Evolutionary conservation across 2,888 invertebrate genomes (phyloP).

Genomic region (Hemicrepidius hirtus): DNA sequence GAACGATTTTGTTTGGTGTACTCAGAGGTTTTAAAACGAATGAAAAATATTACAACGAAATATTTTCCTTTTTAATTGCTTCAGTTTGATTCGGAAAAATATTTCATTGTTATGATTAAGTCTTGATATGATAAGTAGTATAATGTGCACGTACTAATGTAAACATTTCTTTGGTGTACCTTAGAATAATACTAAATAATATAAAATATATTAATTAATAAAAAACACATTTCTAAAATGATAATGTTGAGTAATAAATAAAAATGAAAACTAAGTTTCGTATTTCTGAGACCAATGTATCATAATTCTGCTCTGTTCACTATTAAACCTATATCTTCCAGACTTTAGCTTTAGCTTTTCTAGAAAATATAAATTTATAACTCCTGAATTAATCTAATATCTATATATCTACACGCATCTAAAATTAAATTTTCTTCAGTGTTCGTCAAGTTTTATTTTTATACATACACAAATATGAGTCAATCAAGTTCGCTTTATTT

Average conservation of each 20-base stretch:
- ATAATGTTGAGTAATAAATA: slow-evolving; percentile 65
- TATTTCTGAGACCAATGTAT: slow-evolving; percentile 69
- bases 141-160: slow-evolving; percentile 60
- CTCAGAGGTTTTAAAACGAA: slow-evolving; percentile 20
- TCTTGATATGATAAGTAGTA: slow-evolving; percentile 63
- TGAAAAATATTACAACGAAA: slow-evolving; percentile 11
- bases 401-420: slow-evolving; percentile 50
- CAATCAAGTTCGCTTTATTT: background rate
- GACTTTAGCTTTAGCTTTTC: slow-evolving; percentile 23
- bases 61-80: background rate
- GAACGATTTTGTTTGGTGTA: slow-evolving; percentile 34
- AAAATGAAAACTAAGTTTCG: slow-evolving; percentile 65
- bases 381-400: slow-evolving; percentile 38
- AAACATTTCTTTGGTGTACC: slow-evolving; percentile 71
- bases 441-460: slow-evolving; percentile 33
- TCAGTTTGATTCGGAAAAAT: background rate
- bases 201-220: slow-evolving; percentile 65
- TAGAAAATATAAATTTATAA: slow-evolving; percentile 51
- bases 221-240: slow-evolving; percentile 66
- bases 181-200: slow-evolving; percentile 66
- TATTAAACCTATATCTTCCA: slow-evolving; percentile 44
- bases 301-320: slow-evolving; percentile 42
- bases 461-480: slow-evolving; percentile 19
- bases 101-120: slow-evolving; percentile 16
- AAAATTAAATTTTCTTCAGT: slow-evolving; percentile 38